Percentiles rank a stretch among this genome's conserved stretches.
phyloP scores from a whole-genome alignment of 2,113 vertebrate genomes.

The Butastur rufipennis region DNA sequence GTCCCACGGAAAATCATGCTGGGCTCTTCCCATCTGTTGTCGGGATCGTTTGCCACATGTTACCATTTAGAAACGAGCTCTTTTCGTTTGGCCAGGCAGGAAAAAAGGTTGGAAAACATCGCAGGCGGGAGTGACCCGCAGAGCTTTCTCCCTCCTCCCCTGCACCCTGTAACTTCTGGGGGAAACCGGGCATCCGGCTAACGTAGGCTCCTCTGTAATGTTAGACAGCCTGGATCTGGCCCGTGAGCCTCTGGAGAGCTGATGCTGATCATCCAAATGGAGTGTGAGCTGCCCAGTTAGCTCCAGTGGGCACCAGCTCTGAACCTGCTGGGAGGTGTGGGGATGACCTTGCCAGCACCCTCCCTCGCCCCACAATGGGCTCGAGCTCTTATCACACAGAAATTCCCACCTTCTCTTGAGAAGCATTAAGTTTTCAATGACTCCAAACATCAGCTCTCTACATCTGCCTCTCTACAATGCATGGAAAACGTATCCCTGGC shows the following conservation, averaged over 20 bases:
- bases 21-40: background rate
- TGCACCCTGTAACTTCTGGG: background rate
- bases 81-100: background rate
- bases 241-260: fast-evolving
- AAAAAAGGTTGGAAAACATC: background rate
- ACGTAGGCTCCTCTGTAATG: background rate
- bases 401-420: background rate
- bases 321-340: background rate
- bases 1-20: background rate
- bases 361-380: background rate
- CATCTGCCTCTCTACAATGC: background rate
- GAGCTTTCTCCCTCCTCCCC: background rate
- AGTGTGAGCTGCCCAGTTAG: background rate
- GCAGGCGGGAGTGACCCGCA: background rate
- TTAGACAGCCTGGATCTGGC: background rate
- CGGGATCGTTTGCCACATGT: background rate
- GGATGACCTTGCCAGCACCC: background rate
- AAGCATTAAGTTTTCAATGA: background rate
- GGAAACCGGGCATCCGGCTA: background rate
- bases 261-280: background rate
- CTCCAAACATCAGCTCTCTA: background rate
- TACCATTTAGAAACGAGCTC: background rate
- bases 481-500: background rate
- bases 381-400: background rate
- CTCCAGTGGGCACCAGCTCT: background rate